phyloP scores from a whole-genome alignment of 2,797 vertebrate species.

The Sitta carolinensis region DNA sequence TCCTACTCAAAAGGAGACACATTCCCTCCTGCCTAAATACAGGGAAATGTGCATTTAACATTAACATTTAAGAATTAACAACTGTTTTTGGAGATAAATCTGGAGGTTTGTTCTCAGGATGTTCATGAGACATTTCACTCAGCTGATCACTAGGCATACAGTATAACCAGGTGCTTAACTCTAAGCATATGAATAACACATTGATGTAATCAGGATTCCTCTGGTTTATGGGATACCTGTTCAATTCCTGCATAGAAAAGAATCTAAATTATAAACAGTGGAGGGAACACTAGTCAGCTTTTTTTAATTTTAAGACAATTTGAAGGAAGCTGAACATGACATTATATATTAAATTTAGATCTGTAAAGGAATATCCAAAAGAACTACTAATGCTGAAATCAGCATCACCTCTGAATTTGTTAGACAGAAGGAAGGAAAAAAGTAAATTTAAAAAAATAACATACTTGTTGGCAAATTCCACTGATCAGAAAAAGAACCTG shows the following conservation, averaged over 20 bases:
- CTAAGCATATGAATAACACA: background rate
- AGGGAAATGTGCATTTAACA: background rate
- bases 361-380: background rate
- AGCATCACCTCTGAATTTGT: background rate
- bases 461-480: background rate
- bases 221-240: background rate
- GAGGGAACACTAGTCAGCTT: background rate
- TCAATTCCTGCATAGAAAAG: background rate
- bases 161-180: background rate
- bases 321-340: background rate
- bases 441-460: background rate
- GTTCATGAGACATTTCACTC: background rate
- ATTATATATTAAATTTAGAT: background rate
- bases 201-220: background rate
- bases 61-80: background rate
- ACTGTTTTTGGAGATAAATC: background rate
- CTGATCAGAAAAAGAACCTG: background rate
- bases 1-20: background rate
- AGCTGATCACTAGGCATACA: background rate
- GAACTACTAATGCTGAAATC: accelerated
- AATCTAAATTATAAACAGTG: background rate
- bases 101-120: background rate
- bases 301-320: background rate
- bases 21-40: background rate
- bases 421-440: background rate